Percentiles rank a stretch among this genome's conserved stretches.
These are phyloP conservation scores for Trichechus manatus DNA, from an alignment of 2,113 vertebrate species.

Conservation along the genomic window DNA sequence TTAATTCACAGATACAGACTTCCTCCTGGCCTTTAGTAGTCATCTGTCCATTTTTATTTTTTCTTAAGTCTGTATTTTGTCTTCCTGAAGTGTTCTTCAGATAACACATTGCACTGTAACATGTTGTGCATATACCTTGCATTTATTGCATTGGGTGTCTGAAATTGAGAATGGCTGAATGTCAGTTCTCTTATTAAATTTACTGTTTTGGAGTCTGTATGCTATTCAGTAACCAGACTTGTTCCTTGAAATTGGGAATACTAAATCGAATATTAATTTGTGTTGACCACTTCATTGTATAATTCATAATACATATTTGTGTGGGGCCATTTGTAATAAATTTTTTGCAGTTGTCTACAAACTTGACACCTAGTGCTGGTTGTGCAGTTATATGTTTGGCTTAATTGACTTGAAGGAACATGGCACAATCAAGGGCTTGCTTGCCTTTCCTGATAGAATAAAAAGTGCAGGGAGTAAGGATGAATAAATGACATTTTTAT, in stretches of 20 bases:
- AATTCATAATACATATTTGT: background rate
- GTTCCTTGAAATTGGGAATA: background rate
- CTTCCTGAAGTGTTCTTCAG: background rate
- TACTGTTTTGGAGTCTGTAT: background rate
- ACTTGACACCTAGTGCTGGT: background rate
- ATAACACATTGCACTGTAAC: background rate
- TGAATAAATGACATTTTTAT: background rate
- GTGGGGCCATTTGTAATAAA: background rate
- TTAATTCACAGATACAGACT: background rate
- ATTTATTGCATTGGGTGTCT: background rate
- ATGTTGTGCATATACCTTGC: background rate
- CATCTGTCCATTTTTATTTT: background rate
- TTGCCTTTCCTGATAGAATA: background rate
- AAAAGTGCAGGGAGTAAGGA: background rate
- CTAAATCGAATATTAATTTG: background rate
- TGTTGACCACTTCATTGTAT: background rate
- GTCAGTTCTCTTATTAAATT: background rate
- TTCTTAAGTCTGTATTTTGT: background rate
- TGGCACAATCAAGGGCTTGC: background rate
- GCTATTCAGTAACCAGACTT: background rate
- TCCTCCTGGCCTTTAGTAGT: conserved; percentile 1
- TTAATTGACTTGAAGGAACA: background rate
- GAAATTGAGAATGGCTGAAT: background rate
- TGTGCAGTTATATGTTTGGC: background rate
- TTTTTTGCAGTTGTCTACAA: background rate